Evolutionary conservation across 2,113 vertebrate species (phyloP), one percentile per base, ranked within the genome.

Genomic region (Brachypteracias leptosomus): DNA sequence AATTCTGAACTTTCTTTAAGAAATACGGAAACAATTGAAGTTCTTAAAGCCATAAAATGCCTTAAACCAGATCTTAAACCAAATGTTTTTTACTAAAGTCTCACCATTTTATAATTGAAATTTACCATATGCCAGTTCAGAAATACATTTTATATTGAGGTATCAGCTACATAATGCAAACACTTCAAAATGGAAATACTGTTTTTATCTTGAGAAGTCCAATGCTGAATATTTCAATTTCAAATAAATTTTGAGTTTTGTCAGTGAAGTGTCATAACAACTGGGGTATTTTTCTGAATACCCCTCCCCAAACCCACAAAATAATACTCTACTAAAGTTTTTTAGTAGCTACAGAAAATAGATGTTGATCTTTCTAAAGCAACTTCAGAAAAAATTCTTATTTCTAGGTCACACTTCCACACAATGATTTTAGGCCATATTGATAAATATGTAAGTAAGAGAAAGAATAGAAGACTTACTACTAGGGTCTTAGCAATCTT

Each of bases 241-340:
- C 5, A 75, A 94, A 55, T 20, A 22, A 20, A 55, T 59, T 51
- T 1, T 2, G 2, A 7, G 2, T 72, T 89, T 67, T 63, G 6
- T 22, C 33, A 35, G 8, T 52, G 10, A 59, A 89, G 0, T 14
- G 1, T 44, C 5, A 3, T 61, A 61, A 79, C 7, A 59, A 35
- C 19, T 13, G 2, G 2, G 1, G 1, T 47, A 31, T 52, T 76
- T 86, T 83, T 63, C 28, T 46, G 11, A 84, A 36, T 9, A 68
- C 1, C 4, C 1, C 1, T 65, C 9, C 14, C 9, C 5, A 4
- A 59, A 9, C 3, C 11, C 19, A 58, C 29, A 73, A 66, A 90
- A 67, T 26, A 77, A 38, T 8, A 25, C 35, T 4, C 44, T 49
- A 31, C 2, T 18, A 5, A 71, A 21, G 2, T 17, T 89, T 85